Conservation (phyloP, 2,888 invertebrate species). For the Diadegma fenestrale region DNA sequence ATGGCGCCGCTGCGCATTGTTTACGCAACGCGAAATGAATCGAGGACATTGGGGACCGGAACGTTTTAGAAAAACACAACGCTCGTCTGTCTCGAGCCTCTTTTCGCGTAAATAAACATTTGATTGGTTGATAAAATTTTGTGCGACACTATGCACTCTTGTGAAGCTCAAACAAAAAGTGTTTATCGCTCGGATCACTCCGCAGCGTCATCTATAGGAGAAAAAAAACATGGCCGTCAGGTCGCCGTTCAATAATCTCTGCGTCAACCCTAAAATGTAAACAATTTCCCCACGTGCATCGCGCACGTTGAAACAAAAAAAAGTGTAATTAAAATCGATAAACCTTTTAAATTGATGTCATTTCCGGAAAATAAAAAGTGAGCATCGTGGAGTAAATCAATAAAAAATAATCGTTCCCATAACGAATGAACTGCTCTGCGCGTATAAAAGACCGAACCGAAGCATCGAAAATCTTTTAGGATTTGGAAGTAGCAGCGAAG, state of each 20-base stretch:
- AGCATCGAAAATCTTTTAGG: conserved; percentile 17
- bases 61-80: background rate
- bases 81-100: background rate
- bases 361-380: background rate
- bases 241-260: background rate
- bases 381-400: background rate
- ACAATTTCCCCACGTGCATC: background rate
- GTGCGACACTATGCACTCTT: background rate
- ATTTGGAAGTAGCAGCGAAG: conserved; percentile 15
- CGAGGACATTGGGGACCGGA: background rate
- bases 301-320: too few species aligned
- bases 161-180: background rate
- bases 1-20: background rate
- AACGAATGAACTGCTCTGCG: background rate
- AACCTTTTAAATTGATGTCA: background rate
- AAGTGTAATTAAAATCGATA: too few species aligned
- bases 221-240: background rate
- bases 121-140: background rate
- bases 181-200: conserved; percentile 5
- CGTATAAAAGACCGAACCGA: background rate
- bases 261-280: background rate
- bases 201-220: background rate
- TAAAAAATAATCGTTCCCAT: background rate
- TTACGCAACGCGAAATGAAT: background rate
- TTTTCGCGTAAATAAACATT: background rate